Evolutionary conservation across 2,888 invertebrate species (phyloP), one percentile per base, ranked within the genome.

Genomic region (Tillus elongatus): DNA sequence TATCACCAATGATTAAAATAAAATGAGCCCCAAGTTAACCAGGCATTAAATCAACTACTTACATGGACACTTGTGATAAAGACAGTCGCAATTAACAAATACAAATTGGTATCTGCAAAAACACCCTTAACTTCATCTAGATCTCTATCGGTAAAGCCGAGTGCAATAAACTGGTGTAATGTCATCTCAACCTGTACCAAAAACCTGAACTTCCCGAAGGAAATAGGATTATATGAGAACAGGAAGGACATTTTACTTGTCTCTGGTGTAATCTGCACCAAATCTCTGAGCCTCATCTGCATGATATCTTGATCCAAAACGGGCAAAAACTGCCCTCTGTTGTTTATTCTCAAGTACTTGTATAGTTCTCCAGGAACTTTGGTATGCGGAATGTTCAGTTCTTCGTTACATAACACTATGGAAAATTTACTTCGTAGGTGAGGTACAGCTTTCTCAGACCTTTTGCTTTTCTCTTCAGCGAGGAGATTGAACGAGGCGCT

Each of bases 101-200:
- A 91, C 28, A 96, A 72, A 63, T 95, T 96, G 0, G 95, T 96
- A 56, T 96, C 96, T 0, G 89, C 86, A 66, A 97, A 93, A 51
- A 98, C 86, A 34, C 89, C 87, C 64, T 96, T 96, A 0, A 93
- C 83, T 70, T 97, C 96, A 66, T 98, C 97, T 19, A 93, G 72
- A 68, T 97, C 96, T 60, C 93, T 95, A 41, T 84, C 82, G 24
- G 83, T 82, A 56, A 98, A 96, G 3, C 93, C 92, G 35, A 90
- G 66, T n/a, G 68, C 58, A 33, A 75, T 67, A 50, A 91, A 73
- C 34, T 79, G 79, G 11, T 74, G 69, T 49, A 90, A 72, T 0
- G 87, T 82, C 12, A 78, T 69, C 47, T 85, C 78, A 45, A 90
- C 77, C 56, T 90, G 87, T 28, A 83, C 64, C 47, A 85, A 75